Percentiles rank a stretch among this genome's conserved stretches.
These are phyloP conservation scores for Arenaria interpres DNA, from an alignment of 2,113 vertebrate genomes.

Conservation along the genomic window DNA sequence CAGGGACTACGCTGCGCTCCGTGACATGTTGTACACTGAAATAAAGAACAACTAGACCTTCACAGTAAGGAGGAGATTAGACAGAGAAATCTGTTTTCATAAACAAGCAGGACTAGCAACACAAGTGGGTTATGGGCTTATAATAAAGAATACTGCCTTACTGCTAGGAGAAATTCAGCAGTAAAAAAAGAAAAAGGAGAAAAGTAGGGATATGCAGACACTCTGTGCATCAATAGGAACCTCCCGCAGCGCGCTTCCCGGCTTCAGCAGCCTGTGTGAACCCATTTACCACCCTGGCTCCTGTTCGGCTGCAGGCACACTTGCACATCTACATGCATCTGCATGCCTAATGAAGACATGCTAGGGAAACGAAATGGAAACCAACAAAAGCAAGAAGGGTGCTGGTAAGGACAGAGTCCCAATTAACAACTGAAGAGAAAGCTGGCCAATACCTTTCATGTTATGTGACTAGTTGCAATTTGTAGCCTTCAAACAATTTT, in stretches of 20 bases:
- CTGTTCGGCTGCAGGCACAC: not conserved
- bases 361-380: not conserved
- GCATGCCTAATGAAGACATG: not conserved
- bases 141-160: not conserved
- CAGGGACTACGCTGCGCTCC: rapidly evolving
- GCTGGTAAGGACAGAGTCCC: not conserved
- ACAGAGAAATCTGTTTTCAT: not conserved
- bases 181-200: not conserved
- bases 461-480: not conserved
- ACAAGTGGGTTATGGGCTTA: not conserved
- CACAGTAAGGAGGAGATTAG: not conserved
- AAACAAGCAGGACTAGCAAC: not conserved
- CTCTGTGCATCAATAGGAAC: not conserved
- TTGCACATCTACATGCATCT: not conserved
- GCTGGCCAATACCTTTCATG: not conserved
- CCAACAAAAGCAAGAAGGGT: not conserved
- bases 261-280: not conserved
- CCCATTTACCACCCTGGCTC: not conserved
- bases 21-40: not conserved
- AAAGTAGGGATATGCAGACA: not conserved
- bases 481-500: not conserved
- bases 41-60: not conserved
- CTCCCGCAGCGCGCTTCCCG: not conserved
- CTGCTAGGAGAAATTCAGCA: not conserved
- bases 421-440: not conserved